Percentiles rank a stretch among this genome's conserved stretches.
These are phyloP conservation scores for Coregonus clupeaformis DNA, from an alignment of 2,113 vertebrate genomes.

Conservation along the genomic window DNA sequence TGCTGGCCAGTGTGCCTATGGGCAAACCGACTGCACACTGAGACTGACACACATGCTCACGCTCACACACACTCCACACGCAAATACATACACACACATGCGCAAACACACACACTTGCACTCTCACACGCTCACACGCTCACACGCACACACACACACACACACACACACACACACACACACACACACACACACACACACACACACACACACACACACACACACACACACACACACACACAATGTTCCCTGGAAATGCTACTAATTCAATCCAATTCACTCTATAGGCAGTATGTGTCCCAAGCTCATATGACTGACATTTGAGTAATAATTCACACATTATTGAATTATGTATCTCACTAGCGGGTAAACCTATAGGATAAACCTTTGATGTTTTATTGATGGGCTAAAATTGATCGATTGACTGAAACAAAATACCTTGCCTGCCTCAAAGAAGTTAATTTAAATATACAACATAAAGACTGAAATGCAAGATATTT, in stretches of 20 bases:
- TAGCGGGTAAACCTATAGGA: conserved; percentile 8
- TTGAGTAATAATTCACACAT: conserved; percentile 36
- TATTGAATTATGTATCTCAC: conserved; percentile 34
- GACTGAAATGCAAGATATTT: not conserved
- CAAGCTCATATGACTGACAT: conserved; percentile 14
- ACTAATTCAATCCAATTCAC: conserved; percentile 39
- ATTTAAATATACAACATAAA: not conserved
- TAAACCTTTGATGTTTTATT: conserved; percentile 56
- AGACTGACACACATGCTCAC: conserved; percentile 30
- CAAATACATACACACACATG: conserved; percentile 20
- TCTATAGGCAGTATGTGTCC: conserved; percentile 31
- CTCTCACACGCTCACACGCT: conserved; percentile 36
- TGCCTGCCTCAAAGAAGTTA: not conserved
- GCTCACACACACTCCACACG: not conserved
- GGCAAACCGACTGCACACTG: conserved; percentile 59
- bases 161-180: not conserved
- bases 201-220: conserved; percentile 22
- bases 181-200: conserved; percentile 6
- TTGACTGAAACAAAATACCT: conserved; percentile 27
- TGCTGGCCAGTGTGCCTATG: conserved; percentile 70
- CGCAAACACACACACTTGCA: conserved; percentile 16
- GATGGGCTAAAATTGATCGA: conserved; percentile 53
- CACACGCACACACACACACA: conserved; percentile 46
- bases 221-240: conserved; percentile 25
- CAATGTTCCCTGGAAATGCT: conserved; percentile 23